A percentile compares a stretch with the other conserved stretches of the same genome.
Evolutionary conservation across 2,113 vertebrate genomes (phyloP).

Genomic region (Trogon surrucura): DNA sequence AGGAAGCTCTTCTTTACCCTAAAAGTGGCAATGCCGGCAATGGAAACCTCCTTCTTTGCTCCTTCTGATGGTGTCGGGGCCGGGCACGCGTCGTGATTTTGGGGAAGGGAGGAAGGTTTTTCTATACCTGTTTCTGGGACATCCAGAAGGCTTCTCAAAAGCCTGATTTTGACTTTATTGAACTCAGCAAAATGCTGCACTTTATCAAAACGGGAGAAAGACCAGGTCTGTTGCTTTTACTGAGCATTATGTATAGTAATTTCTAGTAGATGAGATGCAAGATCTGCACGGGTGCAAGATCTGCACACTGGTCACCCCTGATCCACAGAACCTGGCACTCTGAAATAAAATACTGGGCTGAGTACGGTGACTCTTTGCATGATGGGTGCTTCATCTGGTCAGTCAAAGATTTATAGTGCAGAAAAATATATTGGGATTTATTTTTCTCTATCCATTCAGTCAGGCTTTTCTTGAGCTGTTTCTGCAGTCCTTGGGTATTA

Average conservation of each 20-base stretch:
- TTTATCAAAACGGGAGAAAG: background rate
- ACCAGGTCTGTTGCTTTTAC: background rate
- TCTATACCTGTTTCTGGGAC: background rate
- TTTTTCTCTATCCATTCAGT: background rate
- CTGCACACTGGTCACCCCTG: background rate
- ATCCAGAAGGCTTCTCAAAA: background rate
- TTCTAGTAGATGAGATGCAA: background rate
- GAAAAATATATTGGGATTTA: background rate
- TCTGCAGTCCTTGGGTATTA: background rate
- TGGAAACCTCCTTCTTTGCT: background rate
- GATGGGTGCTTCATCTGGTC: background rate
- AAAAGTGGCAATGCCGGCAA: background rate
- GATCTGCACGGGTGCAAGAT: background rate
- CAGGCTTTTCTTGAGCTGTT: background rate
- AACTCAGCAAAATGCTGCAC: background rate
- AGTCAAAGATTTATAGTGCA: background rate
- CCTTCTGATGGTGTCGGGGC: background rate
- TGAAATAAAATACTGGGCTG: background rate
- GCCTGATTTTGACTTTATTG: background rate
- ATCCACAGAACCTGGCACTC: background rate
- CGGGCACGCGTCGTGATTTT: rapidly evolving
- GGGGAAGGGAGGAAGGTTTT: background rate
- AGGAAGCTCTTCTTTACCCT: background rate
- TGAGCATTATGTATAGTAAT: background rate
- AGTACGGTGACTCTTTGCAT: background rate